A percentile compares a stretch with the other conserved stretches of the same genome.
Evolutionary conservation across 2,113 vertebrate genomes (phyloP).

Genomic region (Coracopsis vasa): DNA sequence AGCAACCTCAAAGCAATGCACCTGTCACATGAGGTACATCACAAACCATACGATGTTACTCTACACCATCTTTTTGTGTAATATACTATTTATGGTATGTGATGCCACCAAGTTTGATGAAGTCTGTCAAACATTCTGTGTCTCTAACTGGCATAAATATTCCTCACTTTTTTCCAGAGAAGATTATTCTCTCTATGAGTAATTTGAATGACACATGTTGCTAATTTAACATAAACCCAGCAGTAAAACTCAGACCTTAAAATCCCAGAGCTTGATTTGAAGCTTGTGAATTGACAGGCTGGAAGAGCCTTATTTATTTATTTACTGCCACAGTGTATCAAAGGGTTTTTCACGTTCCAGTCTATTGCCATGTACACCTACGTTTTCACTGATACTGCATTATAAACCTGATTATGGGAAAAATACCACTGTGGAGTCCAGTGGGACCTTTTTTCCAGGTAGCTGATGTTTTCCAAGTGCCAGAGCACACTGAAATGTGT

Average conservation of each 20-base stretch:
- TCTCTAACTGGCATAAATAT: background rate
- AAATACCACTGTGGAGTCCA: background rate
- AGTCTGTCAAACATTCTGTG: background rate
- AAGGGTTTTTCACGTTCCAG: background rate
- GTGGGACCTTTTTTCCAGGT: background rate
- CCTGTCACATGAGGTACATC: background rate
- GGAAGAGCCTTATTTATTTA: background rate
- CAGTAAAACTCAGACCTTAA: background rate
- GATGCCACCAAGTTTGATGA: background rate
- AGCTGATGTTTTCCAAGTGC: background rate
- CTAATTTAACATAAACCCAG: background rate
- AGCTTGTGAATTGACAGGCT: background rate
- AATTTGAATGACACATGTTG: background rate
- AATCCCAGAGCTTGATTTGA: background rate
- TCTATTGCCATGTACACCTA: background rate
- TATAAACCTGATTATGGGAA: conserved; percentile 1
- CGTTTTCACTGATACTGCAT: background rate
- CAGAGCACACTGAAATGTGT: background rate
- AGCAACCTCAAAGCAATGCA: background rate
- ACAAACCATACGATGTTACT: background rate
- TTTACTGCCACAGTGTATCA: background rate
- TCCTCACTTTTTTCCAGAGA: background rate
- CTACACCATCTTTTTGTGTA: background rate
- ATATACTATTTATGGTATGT: background rate
- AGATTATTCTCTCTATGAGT: background rate